Evolutionary conservation across 2,888 invertebrate species (phyloP).

Genomic region (Physocephala rufipes): DNA sequence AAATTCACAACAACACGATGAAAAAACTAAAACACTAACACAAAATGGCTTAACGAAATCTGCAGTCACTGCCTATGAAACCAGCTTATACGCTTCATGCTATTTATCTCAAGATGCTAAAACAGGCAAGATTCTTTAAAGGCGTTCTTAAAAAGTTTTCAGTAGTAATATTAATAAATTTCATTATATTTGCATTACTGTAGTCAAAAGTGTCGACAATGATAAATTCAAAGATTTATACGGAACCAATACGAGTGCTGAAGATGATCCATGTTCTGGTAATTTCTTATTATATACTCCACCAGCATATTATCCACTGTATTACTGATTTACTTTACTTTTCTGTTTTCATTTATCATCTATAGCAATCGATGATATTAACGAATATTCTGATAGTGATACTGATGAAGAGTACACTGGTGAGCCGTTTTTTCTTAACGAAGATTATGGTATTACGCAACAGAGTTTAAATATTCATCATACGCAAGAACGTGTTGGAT

Average conservation of each 20-base stretch:
- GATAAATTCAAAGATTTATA: conserved; percentile 33
- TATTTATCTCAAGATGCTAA: conserved; percentile 50
- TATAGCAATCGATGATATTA: conserved; percentile 60
- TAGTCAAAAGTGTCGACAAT: conserved; percentile 44
- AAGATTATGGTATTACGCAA: conserved; percentile 52
- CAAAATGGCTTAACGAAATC: conserved; percentile 60
- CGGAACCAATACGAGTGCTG: conserved; percentile 38
- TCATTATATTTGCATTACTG: conserved; percentile 52
- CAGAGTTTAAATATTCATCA: conserved; percentile 56
- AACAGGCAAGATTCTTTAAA: conserved; percentile 31
- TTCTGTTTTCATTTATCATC: too few relatives aligned
- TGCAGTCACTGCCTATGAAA: conserved; percentile 57
- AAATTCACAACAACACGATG: conserved; percentile 55
- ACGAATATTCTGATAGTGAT: conserved; percentile 58
- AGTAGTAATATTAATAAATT: conserved; percentile 47
- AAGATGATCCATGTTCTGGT: conserved; percentile 60
- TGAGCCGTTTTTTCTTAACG: conserved; percentile 55
- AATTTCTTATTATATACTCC: conserved; percentile 13
- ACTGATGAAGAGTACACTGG: conserved; percentile 62
- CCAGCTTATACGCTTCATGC: conserved; percentile 57
- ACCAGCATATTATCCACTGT: too few relatives aligned
- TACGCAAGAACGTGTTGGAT: conserved; percentile 46
- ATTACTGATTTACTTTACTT: too few relatives aligned
- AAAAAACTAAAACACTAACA: conserved; percentile 57
- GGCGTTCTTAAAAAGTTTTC: conserved; percentile 27